Evolutionary conservation across 2,888 invertebrate species (phyloP), one percentile per base, ranked within the genome.

Genomic region (Blastobasis adustella): DNA sequence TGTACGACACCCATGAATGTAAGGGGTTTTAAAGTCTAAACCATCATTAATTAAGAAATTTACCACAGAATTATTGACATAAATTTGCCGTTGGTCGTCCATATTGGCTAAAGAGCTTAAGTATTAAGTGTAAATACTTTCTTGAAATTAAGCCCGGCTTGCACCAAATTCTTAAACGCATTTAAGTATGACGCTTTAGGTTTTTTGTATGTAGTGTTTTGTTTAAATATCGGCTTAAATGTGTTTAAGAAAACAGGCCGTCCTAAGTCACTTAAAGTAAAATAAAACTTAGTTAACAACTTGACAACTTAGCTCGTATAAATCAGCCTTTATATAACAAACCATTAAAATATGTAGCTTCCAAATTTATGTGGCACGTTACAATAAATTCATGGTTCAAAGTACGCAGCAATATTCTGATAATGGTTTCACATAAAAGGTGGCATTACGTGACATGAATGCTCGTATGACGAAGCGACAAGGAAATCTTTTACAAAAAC

Each of bases 401-500:
- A 23, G 23, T 23, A 23, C 23, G 47, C 40, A 9, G 38, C 10
- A 8, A 46, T 40, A 47, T 48, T 36, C 49, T 43, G 47, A 50
- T 47, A 50, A 50, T 50, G 47, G 46, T 40, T 43, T 4, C 5
- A 42, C 45, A 47, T 46, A 50, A 50, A 50, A 46, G 50, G 47
- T 42, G 47, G n/a, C 40, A 46, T 51, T 48, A 48, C 51, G 51
- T 51, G 48, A 39, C 40, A 40, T 47, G 44, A 51, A 47, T 47
- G 44, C 45, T 23, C 23, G 23, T 23, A 38, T 39, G 43, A 42
- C 47, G 8, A 38, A 10, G 37, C 43, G 46, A 23, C 38, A 38
- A 47, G 41, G 47, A 40, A 10, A 49, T 36, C 46, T 58, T 65
- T 66, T 66, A 66, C 67, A 65, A 68, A 71, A 67, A 62, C 63